phyloP scores from a whole-genome alignment of 2,113 vertebrate genomes.

The Malurus cyaneus region DNA sequence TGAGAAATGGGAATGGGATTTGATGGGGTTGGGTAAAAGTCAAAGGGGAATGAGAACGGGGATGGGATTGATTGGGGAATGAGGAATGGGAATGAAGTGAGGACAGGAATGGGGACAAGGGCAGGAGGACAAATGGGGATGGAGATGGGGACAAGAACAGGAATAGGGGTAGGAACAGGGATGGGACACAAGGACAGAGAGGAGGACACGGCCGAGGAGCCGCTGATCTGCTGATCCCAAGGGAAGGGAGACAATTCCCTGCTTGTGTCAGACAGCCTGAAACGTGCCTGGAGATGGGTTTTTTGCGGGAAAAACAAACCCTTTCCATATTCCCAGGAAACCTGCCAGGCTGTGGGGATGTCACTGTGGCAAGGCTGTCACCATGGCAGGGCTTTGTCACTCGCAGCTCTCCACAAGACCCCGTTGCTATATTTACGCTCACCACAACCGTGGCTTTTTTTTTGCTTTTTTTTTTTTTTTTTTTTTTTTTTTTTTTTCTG shows the following conservation, averaged over 20 bases:
- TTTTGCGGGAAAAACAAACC: background rate
- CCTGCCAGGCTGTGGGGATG: background rate
- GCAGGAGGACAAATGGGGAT: too few relatives aligned
- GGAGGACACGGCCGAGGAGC: background rate
- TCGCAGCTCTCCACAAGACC: background rate
- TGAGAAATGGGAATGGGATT: background rate
- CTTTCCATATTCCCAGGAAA: background rate
- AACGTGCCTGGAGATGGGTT: rapidly evolving
- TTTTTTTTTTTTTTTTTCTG: background rate
- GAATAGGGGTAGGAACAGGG: background rate
- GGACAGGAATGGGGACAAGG: too few relatives aligned
- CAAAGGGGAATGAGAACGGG: background rate
- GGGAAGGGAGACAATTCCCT: rapidly evolving
- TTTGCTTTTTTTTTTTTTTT: too few relatives aligned
- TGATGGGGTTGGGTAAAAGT: too few relatives aligned
- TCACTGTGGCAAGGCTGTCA: background rate
- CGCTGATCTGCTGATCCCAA: rapidly evolving
- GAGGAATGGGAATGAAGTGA: background rate
- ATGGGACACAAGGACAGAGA: background rate
- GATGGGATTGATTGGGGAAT: too few relatives aligned
- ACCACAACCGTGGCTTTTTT: background rate
- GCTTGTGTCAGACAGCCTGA: background rate
- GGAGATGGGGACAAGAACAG: background rate
- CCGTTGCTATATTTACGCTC: background rate
- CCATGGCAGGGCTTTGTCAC: background rate